phyloP scores from a whole-genome alignment of 2,113 vertebrate species.

The cat (Felis catus) region F.catus_Fca126_mat1.0 CM031412.1:135417501-135418000 shows the following conservation, averaged over 20 bases:
- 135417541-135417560: not conserved
- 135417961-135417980: not conserved
- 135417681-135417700: constrained; percentile 25
- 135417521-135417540: not conserved
- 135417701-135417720: constrained; percentile 36
- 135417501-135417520: no score
- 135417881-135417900: not conserved
- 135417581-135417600: constrained; percentile 44
- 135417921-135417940: not conserved
- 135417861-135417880: not conserved
- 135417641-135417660: constrained; percentile 40
- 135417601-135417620: constrained; percentile 31
- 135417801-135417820: not conserved
- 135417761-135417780: not conserved
- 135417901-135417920: not conserved
- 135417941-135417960: not conserved
- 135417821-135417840: not conserved
- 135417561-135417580: constrained; percentile 1
- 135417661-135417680: constrained; percentile 38
- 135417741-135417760: not conserved
- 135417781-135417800: not conserved
- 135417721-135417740: constrained; percentile 22
- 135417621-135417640: constrained; percentile 37
- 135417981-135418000: not conserved
- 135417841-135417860: not conserved